Conservation (phyloP, 2,888 invertebrate genomes). For the Seira sanloemensis region DNA sequence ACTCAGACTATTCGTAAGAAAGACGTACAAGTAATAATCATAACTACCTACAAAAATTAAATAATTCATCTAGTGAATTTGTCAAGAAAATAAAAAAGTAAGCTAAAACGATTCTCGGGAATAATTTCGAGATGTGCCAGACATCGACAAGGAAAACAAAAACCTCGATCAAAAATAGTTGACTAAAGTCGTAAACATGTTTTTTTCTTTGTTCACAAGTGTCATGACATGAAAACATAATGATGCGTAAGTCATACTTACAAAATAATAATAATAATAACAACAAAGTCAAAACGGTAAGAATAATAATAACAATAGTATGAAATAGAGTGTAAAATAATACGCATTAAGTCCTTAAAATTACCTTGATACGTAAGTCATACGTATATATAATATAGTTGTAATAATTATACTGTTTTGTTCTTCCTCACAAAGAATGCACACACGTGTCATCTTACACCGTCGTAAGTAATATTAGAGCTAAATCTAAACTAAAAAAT, state of each 20-base stretch:
- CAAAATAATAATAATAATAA: background rate
- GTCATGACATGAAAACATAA: too few relatives aligned
- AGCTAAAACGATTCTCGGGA: background rate
- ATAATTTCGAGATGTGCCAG: too few relatives aligned
- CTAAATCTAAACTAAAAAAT: background rate
- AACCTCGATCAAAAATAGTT: background rate
- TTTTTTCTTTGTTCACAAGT: background rate
- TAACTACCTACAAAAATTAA: constrained; percentile 8
- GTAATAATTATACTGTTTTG: too few relatives aligned
- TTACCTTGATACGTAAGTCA: too few relatives aligned
- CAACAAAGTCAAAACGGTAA: background rate
- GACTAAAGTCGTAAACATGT: background rate
- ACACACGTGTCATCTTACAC: too few relatives aligned
- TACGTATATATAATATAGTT: too few relatives aligned
- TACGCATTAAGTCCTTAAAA: too few relatives aligned
- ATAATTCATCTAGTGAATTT: background rate
- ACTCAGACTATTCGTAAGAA: constrained; percentile 4
- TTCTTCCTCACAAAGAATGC: too few relatives aligned
- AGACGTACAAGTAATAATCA: background rate
- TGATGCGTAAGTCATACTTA: background rate
- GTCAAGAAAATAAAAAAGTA: background rate
- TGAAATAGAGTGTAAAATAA: background rate
- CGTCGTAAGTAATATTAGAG: too few relatives aligned
- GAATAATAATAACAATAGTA: background rate
- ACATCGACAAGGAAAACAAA: constrained; percentile 28